Conservation (phyloP, 2,113 vertebrate genomes). For the Chinchilla lanigera region DNA sequence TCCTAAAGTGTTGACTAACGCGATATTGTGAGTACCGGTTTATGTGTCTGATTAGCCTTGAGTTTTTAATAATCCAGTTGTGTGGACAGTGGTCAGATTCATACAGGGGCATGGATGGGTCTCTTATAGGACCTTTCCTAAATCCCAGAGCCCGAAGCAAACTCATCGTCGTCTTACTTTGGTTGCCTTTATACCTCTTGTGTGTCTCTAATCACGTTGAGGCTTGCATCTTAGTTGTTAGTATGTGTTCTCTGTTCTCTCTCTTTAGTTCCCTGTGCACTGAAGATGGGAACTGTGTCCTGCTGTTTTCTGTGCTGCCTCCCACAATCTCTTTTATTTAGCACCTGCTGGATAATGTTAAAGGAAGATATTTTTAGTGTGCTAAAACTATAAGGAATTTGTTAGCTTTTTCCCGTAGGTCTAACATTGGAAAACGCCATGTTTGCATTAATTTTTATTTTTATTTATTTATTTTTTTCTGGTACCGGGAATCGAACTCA, state of each 20-base stretch:
- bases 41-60: not conserved
- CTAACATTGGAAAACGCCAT: not conserved
- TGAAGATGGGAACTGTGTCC: not conserved
- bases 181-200: not conserved
- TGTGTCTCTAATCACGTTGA: not conserved
- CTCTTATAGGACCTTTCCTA: not conserved
- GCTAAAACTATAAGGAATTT: not conserved
- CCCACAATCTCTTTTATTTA: not conserved
- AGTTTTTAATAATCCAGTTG: not conserved
- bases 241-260: not conserved
- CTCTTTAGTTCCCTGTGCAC: not conserved
- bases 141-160: not conserved
- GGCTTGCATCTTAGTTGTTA: not conserved
- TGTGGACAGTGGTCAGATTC: not conserved
- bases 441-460: no score
- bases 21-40: not conserved
- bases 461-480: no score
- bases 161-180: not conserved
- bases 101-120: not conserved
- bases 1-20: not conserved
- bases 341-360: not conserved
- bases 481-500: no score
- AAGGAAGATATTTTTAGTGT: not conserved
- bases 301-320: not conserved
- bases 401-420: not conserved